Conservation (phyloP, 2,888 invertebrate genomes). For the Cephus nigrinus region DNA sequence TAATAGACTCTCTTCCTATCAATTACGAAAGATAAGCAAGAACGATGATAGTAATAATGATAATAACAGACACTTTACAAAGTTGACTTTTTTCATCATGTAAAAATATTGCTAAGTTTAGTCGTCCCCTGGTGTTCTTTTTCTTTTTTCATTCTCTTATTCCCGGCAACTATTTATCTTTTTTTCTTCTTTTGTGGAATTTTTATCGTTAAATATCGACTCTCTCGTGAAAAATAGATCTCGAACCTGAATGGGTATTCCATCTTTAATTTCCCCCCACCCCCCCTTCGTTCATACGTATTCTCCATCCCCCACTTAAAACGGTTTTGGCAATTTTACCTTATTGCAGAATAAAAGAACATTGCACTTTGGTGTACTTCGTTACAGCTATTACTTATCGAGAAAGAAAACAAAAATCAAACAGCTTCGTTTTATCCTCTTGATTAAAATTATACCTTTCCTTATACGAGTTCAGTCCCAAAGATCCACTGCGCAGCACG, state of each 20-base stretch:
- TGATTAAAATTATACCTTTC: too few species aligned
- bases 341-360: conserved; percentile 34
- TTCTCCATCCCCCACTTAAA: background rate
- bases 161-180: conserved; percentile 24
- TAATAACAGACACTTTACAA: conserved; percentile 41
- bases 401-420: conserved; percentile 1
- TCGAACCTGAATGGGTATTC: conserved; percentile 23
- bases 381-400: conserved; percentile 12
- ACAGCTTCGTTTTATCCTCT: background rate
- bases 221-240: conserved; percentile 46
- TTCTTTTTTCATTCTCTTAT: conserved; percentile 12
- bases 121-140: conserved; percentile 18
- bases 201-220: conserved; percentile 17
- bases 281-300: background rate
- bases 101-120: conserved; percentile 59
- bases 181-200: background rate
- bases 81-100: conserved; percentile 45
- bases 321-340: background rate
- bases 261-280: background rate
- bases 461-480: too few species aligned
- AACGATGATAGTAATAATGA: conserved; percentile 3
- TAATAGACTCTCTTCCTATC: too few species aligned
- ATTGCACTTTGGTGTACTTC: conserved; percentile 60
- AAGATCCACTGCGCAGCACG: too few species aligned
- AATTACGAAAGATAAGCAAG: background rate